Conservation (phyloP, 2,113 vertebrate species). For the Thryonomys swinderianus region DNA sequence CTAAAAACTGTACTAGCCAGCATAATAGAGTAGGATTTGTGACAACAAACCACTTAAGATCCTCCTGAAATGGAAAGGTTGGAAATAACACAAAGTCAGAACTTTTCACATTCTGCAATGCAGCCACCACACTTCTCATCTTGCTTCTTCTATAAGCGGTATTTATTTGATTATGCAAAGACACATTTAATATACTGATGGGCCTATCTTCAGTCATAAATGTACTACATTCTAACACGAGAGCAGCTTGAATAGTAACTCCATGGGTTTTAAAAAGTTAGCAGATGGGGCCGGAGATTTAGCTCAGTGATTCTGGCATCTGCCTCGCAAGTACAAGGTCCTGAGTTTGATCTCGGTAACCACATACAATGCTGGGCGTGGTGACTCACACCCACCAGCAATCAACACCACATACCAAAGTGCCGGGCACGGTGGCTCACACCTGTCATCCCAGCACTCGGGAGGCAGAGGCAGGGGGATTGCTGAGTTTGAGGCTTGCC, state of each 20-base stretch:
- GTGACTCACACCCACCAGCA: too few relatives aligned
- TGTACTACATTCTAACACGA: slow-evolving; percentile 36
- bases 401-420: too few relatives aligned
- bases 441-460: too few relatives aligned
- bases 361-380: too few relatives aligned
- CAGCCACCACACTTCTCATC: neutral
- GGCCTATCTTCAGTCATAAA: slow-evolving; percentile 50
- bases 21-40: neutral
- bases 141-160: neutral
- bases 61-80: neutral
- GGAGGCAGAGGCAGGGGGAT: too few relatives aligned
- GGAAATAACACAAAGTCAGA: neutral
- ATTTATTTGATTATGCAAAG: neutral
- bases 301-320: too few relatives aligned
- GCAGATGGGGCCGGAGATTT: too few relatives aligned
- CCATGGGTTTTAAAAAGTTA: slow-evolving; percentile 69
- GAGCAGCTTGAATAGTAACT: slow-evolving; percentile 59
- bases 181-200: neutral
- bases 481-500: too few relatives aligned
- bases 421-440: too few relatives aligned
- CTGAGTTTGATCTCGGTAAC: too few relatives aligned
- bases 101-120: neutral
- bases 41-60: neutral
- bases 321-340: too few relatives aligned
- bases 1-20: neutral